These are phyloP conservation scores for Tetramorium bicarinatum DNA, from an alignment of 2,888 invertebrate genomes.

Conservation along the genomic window DNA sequence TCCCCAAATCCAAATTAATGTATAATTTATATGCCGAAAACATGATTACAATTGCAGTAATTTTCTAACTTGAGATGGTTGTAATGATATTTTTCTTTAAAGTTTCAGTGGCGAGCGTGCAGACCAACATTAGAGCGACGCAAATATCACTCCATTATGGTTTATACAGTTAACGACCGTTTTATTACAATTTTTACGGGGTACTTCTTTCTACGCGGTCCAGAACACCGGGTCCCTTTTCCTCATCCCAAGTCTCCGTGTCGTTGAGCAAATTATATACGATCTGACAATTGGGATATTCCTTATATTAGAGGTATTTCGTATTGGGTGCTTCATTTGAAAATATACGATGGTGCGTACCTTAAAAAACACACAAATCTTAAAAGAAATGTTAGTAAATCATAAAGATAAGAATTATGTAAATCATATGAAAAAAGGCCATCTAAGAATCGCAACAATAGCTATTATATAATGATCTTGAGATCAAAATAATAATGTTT, in stretches of 20 bases:
- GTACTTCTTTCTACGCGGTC: conserved; percentile 37
- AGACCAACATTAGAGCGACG: not conserved
- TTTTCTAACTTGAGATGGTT: not conserved
- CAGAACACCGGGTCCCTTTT: conserved; percentile 28
- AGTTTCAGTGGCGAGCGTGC: conserved; percentile 4
- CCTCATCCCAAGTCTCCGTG: not conserved
- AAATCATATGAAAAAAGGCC: not conserved
- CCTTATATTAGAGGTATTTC: not conserved
- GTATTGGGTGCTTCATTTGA: not conserved
- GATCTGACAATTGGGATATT: conserved; percentile 11
- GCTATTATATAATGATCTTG: too few relatives aligned
- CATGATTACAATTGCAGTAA: not conserved
- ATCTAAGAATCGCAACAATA: not conserved
- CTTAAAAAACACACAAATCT: not conserved
- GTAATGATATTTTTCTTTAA: conserved; percentile 33
- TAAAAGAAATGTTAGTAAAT: not conserved
- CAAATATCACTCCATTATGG: conserved; percentile 55
- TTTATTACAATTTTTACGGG: conserved; percentile 59
- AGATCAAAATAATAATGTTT: not conserved
- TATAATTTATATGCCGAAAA: not conserved
- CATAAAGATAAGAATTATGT: not conserved
- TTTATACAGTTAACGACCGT: conserved; percentile 51
- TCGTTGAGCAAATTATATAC: conserved; percentile 39
- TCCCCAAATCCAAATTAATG: not conserved
- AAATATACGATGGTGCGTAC: not conserved